These are phyloP conservation scores for Nemotelus nigrinus DNA, from an alignment of 2,888 invertebrate genomes.

Conservation along the genomic window DNA sequence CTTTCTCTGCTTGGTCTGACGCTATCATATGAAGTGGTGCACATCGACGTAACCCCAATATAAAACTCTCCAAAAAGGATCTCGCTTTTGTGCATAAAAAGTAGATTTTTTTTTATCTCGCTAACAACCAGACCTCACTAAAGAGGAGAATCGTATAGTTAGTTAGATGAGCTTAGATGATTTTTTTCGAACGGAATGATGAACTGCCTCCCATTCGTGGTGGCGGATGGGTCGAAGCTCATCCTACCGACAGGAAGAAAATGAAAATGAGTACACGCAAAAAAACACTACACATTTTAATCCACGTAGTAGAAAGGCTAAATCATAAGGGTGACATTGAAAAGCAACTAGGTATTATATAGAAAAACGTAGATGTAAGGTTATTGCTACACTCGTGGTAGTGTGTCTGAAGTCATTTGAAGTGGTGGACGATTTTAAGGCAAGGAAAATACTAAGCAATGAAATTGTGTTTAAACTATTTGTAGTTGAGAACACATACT, in stretches of 20 bases:
- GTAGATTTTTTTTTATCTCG: conserved; percentile 30
- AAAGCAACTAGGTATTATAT: conserved; percentile 26
- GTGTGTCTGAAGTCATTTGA: neutral
- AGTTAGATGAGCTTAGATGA: conserved; percentile 51
- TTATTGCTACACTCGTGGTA: neutral
- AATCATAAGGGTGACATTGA: conserved; percentile 45
- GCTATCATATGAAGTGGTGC: conserved; percentile 15
- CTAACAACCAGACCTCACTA: conserved; percentile 26
- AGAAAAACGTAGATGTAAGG: neutral
- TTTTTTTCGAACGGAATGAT: conserved; percentile 39
- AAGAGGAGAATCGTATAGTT: conserved; percentile 34
- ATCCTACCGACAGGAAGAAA: conserved; percentile 7
- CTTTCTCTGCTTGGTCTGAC: neutral
- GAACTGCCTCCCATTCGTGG: conserved; percentile 16
- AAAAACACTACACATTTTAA: conserved; percentile 39
- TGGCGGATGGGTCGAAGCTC: neutral
- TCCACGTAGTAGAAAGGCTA: conserved; percentile 34
- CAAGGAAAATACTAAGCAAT: too few species aligned
- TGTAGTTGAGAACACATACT: too few species aligned
- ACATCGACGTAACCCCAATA: conserved; percentile 27
- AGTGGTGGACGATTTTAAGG: too few species aligned
- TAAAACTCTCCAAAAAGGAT: conserved; percentile 32
- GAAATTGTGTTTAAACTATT: too few species aligned
- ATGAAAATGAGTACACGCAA: conserved; percentile 30
- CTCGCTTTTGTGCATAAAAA: neutral